These are phyloP conservation scores for Sturmia bella DNA, from an alignment of 2,888 invertebrate genomes.

Conservation along the genomic window DNA sequence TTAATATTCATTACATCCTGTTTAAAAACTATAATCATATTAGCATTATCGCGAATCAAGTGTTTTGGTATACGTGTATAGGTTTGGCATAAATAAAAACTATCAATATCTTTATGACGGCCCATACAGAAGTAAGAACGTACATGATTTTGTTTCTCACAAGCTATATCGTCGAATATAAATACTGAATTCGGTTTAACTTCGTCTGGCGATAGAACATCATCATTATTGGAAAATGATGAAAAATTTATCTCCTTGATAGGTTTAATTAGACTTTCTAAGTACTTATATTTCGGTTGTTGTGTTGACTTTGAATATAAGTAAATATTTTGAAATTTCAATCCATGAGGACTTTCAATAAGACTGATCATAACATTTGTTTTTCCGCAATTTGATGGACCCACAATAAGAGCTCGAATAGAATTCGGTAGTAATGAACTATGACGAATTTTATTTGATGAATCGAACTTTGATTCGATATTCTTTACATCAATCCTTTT, in stretches of 20 bases:
- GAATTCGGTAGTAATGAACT: neutral
- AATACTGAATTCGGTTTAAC: constrained; percentile 72
- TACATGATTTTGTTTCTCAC: constrained; percentile 75
- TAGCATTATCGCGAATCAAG: constrained; percentile 77
- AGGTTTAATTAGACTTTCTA: neutral
- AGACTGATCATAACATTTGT: no score
- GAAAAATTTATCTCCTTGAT: constrained; percentile 1
- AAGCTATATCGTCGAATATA: constrained; percentile 72
- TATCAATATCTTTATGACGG: constrained; percentile 73
- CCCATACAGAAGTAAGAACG: constrained; percentile 76
- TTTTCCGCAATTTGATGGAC: no score
- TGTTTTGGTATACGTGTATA: constrained; percentile 78
- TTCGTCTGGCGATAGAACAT: constrained; percentile 58
- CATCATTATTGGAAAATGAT: constrained; percentile 9
- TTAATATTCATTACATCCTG: constrained; percentile 9
- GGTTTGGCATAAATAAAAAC: constrained; percentile 54
- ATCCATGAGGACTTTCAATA: no score
- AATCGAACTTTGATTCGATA: no score
- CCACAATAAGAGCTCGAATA: no score
- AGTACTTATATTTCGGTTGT: constrained; percentile 1
- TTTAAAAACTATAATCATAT: constrained; percentile 75
- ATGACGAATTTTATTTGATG: neutral
- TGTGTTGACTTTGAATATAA: neutral
- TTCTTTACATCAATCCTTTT: no score
- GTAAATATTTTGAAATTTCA: no score